Evolutionary conservation across 2,888 invertebrate genomes (phyloP).

Genomic region (Melikaiella ostensackeni): DNA sequence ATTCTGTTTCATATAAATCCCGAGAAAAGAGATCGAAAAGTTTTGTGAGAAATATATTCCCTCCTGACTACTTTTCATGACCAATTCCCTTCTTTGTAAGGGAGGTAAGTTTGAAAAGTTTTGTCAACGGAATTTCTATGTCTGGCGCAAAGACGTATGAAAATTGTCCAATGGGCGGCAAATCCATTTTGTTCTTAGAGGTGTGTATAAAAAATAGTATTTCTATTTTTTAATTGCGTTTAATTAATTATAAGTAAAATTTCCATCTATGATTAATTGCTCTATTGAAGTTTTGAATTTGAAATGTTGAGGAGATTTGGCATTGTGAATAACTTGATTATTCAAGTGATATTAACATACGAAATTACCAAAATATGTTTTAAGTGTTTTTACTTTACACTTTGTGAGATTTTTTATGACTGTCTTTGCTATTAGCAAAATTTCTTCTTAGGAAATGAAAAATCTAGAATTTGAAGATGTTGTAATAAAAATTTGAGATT

Average conservation of each 20-base stretch:
- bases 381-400: background rate
- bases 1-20: no score
- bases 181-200: background rate
- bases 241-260: background rate
- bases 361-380: background rate
- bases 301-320: background rate
- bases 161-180: no score
- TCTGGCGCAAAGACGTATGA: no score
- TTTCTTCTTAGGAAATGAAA: background rate
- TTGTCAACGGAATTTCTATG: no score
- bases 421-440: background rate
- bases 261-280: background rate
- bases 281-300: background rate
- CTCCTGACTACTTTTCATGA: background rate
- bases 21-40: background rate
- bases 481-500: slow-evolving; percentile 16
- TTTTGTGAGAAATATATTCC: background rate
- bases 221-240: background rate
- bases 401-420: background rate
- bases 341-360: background rate
- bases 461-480: background rate
- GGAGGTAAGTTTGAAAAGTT: no score
- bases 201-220: background rate
- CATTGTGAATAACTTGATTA: background rate
- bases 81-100: background rate